A percentile compares a stretch with the other conserved stretches of the same genome.
phyloP scores from a whole-genome alignment of 1,140 invertebrate species.

The Ostrea denselamellosa region DNA sequence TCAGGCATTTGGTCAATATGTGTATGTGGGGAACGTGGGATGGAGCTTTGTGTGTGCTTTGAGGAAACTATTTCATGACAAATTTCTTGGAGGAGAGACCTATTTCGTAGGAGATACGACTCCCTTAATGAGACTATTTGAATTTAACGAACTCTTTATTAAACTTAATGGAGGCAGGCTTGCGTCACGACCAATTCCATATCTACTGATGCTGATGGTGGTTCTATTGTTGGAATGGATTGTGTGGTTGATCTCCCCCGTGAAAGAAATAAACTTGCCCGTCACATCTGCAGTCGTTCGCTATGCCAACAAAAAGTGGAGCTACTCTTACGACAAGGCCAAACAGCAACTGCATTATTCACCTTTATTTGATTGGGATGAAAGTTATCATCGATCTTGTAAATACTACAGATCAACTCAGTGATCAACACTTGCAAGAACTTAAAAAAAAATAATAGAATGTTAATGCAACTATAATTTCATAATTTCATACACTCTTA shows the following conservation, averaged over 20 bases:
- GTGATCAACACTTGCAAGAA: background rate
- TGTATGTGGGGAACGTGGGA: constrained; percentile 45
- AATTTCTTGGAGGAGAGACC: constrained; percentile 20
- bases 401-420: background rate
- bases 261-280: background rate
- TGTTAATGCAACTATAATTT: too few species aligned
- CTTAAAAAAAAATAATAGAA: background rate
- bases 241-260: constrained; percentile 37
- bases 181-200: background rate
- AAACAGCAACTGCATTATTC: constrained; percentile 20
- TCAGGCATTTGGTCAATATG: background rate
- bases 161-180: constrained; percentile 36
- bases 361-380: constrained; percentile 33
- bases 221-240: constrained; percentile 32
- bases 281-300: background rate
- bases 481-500: too few species aligned
- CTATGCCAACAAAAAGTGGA: constrained; percentile 42
- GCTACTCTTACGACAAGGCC: constrained; percentile 33
- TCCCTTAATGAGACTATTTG: constrained; percentile 10
- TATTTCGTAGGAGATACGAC: constrained; percentile 47
- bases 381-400: background rate
- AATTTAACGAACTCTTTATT: constrained; percentile 35
- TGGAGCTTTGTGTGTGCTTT: constrained; percentile 50
- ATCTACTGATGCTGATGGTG: background rate
- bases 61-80: constrained; percentile 1